Evolutionary conservation across 2,888 invertebrate species (phyloP).

Genomic region (Itoplectis maculator): DNA sequence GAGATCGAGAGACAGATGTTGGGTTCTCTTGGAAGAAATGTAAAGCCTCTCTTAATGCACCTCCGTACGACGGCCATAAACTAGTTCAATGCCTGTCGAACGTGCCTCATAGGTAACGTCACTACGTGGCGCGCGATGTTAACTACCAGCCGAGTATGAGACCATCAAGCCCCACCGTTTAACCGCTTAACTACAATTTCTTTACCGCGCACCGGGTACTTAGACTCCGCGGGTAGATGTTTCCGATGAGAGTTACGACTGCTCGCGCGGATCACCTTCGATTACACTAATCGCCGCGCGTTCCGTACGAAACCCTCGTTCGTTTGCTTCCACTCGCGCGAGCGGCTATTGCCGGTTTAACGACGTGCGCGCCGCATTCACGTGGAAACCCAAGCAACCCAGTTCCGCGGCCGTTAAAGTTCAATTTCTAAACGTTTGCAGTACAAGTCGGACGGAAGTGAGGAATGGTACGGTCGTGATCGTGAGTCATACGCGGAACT

Average conservation of each 20-base stretch:
- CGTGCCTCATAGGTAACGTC: conserved; percentile 9
- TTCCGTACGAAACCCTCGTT: conserved; percentile 8
- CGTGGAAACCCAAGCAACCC: not conserved
- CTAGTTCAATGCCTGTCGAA: conserved; percentile 10
- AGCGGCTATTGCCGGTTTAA: not conserved
- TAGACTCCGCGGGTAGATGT: not conserved
- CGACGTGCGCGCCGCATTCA: conserved; percentile 10
- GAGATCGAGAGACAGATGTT: conserved; percentile 5
- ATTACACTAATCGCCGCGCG: conserved; percentile 30
- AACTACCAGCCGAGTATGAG: conserved; percentile 4
- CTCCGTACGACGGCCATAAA: conserved; percentile 15
- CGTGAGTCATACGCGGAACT: not conserved
- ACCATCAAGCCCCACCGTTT: conserved; percentile 14
- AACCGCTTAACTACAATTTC: conserved; percentile 24
- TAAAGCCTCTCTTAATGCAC: conserved; percentile 4
- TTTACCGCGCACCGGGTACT: conserved; percentile 3
- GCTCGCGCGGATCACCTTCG: conserved; percentile 30
- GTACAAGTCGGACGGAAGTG: not conserved
- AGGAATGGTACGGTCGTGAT: not conserved
- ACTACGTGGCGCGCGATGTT: not conserved
- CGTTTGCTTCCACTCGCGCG: conserved; percentile 2
- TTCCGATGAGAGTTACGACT: conserved; percentile 1
- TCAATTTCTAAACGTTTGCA: not conserved
- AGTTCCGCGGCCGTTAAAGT: not conserved
- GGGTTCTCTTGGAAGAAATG: conserved; percentile 9